These are phyloP conservation scores for Pogonus chalceus DNA, from an alignment of 1,140 invertebrate species.

Conservation along the genomic window DNA sequence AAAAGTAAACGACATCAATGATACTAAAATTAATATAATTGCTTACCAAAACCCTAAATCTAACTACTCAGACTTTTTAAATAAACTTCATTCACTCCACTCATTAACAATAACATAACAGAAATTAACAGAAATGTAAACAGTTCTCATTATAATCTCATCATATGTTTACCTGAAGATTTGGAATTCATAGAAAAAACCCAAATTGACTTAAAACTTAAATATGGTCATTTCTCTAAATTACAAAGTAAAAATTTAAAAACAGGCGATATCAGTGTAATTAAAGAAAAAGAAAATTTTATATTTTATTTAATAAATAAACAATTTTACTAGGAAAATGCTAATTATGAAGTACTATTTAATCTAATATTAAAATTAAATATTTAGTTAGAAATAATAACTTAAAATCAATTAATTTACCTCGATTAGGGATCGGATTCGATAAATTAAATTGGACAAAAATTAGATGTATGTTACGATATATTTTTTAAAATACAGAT, in stretches of 20 bases:
- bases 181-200: background rate
- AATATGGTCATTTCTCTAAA: background rate
- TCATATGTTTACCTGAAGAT: background rate
- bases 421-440: no score
- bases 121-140: background rate
- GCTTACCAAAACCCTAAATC: background rate
- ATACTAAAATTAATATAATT: background rate
- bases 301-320: background rate
- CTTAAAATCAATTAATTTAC: background rate
- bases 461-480: background rate
- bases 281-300: background rate
- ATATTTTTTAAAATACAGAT: background rate
- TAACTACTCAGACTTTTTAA: background rate
- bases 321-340: background rate
- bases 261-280: background rate
- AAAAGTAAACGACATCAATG: background rate
- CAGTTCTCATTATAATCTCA: background rate
- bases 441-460: background rate
- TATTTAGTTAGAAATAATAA: background rate
- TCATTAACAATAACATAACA: background rate
- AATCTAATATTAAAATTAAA: background rate
- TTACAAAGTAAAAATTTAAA: background rate
- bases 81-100: background rate
- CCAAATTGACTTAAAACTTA: background rate
- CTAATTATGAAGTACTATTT: background rate